phyloP scores from a whole-genome alignment of 2,797 vertebrate genomes.

The Uromys caudimaculatus region DNA sequence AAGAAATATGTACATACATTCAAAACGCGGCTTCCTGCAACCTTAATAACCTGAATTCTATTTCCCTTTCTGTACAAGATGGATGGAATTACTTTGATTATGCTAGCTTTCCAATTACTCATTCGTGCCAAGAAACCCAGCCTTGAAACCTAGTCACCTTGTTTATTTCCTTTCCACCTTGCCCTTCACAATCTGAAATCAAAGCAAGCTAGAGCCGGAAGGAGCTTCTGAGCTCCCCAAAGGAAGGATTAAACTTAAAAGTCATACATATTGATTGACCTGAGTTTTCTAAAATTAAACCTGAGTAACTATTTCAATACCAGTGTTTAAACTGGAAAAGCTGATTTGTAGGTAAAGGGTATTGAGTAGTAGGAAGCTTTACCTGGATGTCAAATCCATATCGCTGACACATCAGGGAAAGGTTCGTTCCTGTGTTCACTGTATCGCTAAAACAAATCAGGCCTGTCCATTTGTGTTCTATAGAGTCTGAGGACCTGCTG shows the following conservation, averaged over 20 bases:
- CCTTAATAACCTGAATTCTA: conserved; percentile 88
- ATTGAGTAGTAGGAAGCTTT: conserved; percentile 29
- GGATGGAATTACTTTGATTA: conserved; percentile 90
- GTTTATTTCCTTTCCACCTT: conserved; percentile 89
- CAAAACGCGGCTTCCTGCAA: conserved; percentile 87
- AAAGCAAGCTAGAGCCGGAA: conserved; percentile 73
- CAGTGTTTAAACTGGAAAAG: conserved; percentile 86
- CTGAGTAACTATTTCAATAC: conserved; percentile 89
- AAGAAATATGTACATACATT: conserved; percentile 86
- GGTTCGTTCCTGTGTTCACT: conserved; percentile 54
- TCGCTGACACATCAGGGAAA: conserved; percentile 69
- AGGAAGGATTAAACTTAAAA: conserved; percentile 90
- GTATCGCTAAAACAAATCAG: conserved; percentile 53
- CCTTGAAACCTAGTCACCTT: conserved; percentile 89
- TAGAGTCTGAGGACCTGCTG: neutral
- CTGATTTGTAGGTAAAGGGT: conserved; percentile 45
- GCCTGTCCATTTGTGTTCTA: neutral
- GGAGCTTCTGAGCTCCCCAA: conserved; percentile 82
- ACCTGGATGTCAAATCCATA: conserved; percentile 82
- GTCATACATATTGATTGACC: conserved; percentile 89
- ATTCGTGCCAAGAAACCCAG: conserved; percentile 90
- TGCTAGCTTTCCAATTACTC: conserved; percentile 90
- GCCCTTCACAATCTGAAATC: conserved; percentile 87
- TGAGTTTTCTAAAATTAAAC: conserved; percentile 88
- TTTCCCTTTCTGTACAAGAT: conserved; percentile 89